Evolutionary conservation across 2,797 vertebrate species (phyloP), one percentile per base, ranked within the genome.

Genomic region (Pipistrellus pipistrellus): DNA sequence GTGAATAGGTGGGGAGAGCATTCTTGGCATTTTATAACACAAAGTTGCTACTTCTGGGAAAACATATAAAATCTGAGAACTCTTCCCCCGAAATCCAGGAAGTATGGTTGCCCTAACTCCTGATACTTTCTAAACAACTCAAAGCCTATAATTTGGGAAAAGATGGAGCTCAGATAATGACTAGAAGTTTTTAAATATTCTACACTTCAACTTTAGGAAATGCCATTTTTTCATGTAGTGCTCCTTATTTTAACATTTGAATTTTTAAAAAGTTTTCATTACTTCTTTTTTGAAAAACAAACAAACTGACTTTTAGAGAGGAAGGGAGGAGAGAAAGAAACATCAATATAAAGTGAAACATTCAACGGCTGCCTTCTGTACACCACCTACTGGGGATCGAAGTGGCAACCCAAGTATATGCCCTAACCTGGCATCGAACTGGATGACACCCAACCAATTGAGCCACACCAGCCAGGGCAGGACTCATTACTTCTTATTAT

Each of bases 191-290:
- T 38, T 75, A 85, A 90, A 71, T 32, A 18, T 38, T 53, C 23
- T 17, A 82, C 5, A 72, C 13, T 81, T 93, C 13, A 91, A 88
- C 41, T 89, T 94, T 44, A 90, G 3, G 80, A 94, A 71, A 30
- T 51, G 3, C 62, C 53, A 7, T 90, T 78, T 94, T 77, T 83
- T 94, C 38, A 53, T 44, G 5, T 7, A 80, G 0, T 44, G 6
- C 21, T 88, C 38, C 4, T 64, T 5, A 53, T 89, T 80, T 89
- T 80, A 94, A 83, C 35, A 66, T 30, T 15, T 41, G 11, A 71
- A 80, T 83, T 82, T 80, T 88, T 17, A 23, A 68, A 64, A 62
- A 77, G 44, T 55, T 92, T 48, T 66, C 15, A 27, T 68, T 76
- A 72, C 35, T 68, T 35, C n/a, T 32, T 68, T 68, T 66, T 66